Conservation (phyloP, 2,113 vertebrate genomes). For the Archocentrus centrarchus region DNA sequence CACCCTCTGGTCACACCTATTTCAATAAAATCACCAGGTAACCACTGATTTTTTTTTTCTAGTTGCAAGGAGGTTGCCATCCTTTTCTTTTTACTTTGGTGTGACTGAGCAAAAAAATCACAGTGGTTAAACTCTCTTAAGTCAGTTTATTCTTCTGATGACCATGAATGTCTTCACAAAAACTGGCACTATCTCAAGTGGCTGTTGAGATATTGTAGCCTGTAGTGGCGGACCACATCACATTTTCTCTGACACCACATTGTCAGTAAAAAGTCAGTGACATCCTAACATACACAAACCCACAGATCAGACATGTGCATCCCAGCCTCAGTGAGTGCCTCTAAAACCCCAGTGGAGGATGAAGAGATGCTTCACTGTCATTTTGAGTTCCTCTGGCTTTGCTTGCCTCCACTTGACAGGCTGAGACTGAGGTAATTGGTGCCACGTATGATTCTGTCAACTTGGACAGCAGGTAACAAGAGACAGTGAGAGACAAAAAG, state of each 20-base stretch:
- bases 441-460: conserved; percentile 61
- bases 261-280: background rate
- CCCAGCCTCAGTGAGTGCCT: background rate
- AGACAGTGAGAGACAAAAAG: conserved; percentile 29
- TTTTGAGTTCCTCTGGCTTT: conserved; percentile 33
- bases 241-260: background rate
- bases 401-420: conserved; percentile 35
- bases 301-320: conserved; percentile 5
- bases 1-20: no score
- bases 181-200: background rate
- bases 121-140: background rate
- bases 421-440: conserved; percentile 61
- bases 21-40: background rate
- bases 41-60: background rate
- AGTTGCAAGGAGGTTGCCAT: background rate
- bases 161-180: background rate
- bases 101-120: background rate
- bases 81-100: background rate
- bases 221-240: background rate
- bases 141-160: background rate
- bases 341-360: conserved; percentile 23
- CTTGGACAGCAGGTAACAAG: conserved; percentile 46
- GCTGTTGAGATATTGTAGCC: background rate
- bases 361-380: conserved; percentile 46
- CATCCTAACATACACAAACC: conserved; percentile 1